phyloP scores from a whole-genome alignment of 2,888 invertebrate species.

The Macaria liturata region DNA sequence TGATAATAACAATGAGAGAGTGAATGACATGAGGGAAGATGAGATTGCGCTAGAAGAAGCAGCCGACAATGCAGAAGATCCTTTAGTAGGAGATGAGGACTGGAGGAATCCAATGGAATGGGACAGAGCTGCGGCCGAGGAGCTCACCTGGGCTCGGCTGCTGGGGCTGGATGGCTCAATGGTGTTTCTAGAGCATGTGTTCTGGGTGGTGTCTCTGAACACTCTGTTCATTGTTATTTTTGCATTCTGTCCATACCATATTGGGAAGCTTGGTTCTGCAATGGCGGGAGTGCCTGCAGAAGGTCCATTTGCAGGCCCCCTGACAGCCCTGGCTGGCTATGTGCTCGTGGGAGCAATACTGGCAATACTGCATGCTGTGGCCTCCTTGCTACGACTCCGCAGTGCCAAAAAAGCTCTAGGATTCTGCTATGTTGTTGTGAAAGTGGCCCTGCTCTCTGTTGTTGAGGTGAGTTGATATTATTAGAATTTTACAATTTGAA shows the following conservation, averaged over 20 bases:
- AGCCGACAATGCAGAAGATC: constrained; percentile 73
- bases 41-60: constrained; percentile 63
- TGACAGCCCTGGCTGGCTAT: constrained; percentile 97
- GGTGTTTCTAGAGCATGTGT: constrained; percentile 98
- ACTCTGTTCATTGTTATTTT: constrained; percentile 98
- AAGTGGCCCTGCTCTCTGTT: constrained; percentile 96
- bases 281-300: constrained; percentile 76
- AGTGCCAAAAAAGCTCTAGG: constrained; percentile 94
- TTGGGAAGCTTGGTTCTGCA: constrained; percentile 93
- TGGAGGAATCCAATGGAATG: constrained; percentile 99
- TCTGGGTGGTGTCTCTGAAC: constrained; percentile 99
- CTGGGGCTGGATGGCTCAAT: constrained; percentile 98
- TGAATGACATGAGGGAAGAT: constrained; percentile 64
- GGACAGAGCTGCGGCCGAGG: constrained; percentile 98
- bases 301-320: constrained; percentile 95
- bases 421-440: constrained; percentile 94
- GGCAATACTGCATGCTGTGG: constrained; percentile 92
- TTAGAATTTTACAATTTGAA: too few relatives aligned
- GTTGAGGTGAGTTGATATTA: constrained; percentile 90
- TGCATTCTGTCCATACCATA: constrained; percentile 98
- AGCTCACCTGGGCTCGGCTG: constrained; percentile 98
- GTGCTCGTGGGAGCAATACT: constrained; percentile 93
- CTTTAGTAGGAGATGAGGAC: constrained; percentile 88
- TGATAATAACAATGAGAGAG: constrained; percentile 77
- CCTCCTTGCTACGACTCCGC: constrained; percentile 90